Percentiles rank a stretch among this genome's conserved stretches.
These are phyloP conservation scores for Labroides dimidiatus DNA, from an alignment of 2,797 vertebrate species.

Conservation along the genomic window DNA sequence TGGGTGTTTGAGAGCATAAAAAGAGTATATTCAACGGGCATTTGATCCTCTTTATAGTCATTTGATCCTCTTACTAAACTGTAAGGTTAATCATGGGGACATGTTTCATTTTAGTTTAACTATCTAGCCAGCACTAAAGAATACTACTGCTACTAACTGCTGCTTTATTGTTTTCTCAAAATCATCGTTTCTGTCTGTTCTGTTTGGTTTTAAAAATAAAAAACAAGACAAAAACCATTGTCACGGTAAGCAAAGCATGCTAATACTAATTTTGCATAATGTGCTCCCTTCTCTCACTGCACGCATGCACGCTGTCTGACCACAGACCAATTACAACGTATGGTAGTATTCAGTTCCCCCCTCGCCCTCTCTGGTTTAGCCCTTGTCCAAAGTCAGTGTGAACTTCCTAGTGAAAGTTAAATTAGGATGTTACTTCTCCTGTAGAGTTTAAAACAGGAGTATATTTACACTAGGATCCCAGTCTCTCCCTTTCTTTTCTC, in stretches of 20 bases:
- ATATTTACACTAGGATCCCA: slow-evolving; percentile 31
- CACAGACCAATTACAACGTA: slow-evolving; percentile 79
- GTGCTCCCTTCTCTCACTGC: slow-evolving; percentile 75
- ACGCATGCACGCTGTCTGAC: slow-evolving; percentile 81
- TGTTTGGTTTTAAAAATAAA: slow-evolving; percentile 60
- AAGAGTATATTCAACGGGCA: slow-evolving; percentile 15
- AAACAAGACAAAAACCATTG: slow-evolving; percentile 77
- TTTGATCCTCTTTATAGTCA: slow-evolving; percentile 35
- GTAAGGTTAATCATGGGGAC: slow-evolving; percentile 34
- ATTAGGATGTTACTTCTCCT: slow-evolving; percentile 40
- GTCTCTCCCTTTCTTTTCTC: slow-evolving; percentile 31
- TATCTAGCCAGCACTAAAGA: slow-evolving; percentile 41
- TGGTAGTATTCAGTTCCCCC: slow-evolving; percentile 81
- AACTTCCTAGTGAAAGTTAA: slow-evolving; percentile 60
- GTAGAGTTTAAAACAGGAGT: slow-evolving; percentile 48
- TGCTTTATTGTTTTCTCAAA: slow-evolving; percentile 75
- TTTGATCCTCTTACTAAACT: slow-evolving; percentile 32
- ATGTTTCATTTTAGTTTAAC: slow-evolving; percentile 23
- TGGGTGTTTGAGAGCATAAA: slow-evolving; percentile 48
- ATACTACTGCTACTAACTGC: slow-evolving; percentile 70
- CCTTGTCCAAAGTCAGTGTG: slow-evolving; percentile 71
- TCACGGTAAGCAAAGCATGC: slow-evolving; percentile 81
- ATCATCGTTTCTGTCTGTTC: slow-evolving; percentile 75
- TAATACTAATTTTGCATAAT: slow-evolving; percentile 74
- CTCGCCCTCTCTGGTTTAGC: slow-evolving; percentile 77